Conservation (phyloP, 2,888 invertebrate genomes). For the Amphimallon solstitiale region DNA sequence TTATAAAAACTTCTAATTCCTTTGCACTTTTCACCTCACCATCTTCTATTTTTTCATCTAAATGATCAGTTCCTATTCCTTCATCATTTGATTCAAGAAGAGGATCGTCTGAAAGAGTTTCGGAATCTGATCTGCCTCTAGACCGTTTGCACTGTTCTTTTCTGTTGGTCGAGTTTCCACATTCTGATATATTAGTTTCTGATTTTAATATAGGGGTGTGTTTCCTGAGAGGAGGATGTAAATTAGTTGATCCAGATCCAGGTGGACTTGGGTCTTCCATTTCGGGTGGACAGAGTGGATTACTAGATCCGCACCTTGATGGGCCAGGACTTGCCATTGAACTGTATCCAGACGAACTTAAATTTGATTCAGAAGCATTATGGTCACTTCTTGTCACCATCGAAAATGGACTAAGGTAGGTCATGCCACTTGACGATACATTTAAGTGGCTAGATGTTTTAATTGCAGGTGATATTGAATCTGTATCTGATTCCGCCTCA, state of each 20-base stretch:
- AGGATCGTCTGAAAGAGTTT: conserved; percentile 78
- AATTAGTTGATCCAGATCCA: conserved; percentile 58
- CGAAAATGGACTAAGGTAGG: conserved; percentile 81
- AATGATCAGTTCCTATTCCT: conserved; percentile 79
- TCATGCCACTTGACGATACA: conserved; percentile 71
- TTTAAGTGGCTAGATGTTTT: conserved; percentile 61
- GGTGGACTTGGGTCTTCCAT: conserved; percentile 78
- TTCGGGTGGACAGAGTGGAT: conserved; percentile 80
- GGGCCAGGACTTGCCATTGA: conserved; percentile 88
- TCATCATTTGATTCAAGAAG: conserved; percentile 79
- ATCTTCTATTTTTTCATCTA: conserved; percentile 76
- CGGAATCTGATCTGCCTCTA: conserved; percentile 76
- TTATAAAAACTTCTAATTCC: conserved; percentile 67
- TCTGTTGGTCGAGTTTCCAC: conserved; percentile 56
- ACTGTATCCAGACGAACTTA: conserved; percentile 86
- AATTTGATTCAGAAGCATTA: conserved; percentile 83
- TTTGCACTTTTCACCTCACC: conserved; percentile 75
- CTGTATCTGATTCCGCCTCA: conserved; percentile 78
- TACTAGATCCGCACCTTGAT: conserved; percentile 83
- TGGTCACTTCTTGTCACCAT: conserved; percentile 78
- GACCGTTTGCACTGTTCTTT: conserved; percentile 65
- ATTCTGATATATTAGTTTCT: conserved; percentile 58
- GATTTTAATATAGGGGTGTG: conserved; percentile 73
- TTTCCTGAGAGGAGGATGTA: conserved; percentile 60
- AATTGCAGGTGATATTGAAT: conserved; percentile 72